Conservation (phyloP, 2,113 vertebrate genomes). For the Strigops habroptila region DNA sequence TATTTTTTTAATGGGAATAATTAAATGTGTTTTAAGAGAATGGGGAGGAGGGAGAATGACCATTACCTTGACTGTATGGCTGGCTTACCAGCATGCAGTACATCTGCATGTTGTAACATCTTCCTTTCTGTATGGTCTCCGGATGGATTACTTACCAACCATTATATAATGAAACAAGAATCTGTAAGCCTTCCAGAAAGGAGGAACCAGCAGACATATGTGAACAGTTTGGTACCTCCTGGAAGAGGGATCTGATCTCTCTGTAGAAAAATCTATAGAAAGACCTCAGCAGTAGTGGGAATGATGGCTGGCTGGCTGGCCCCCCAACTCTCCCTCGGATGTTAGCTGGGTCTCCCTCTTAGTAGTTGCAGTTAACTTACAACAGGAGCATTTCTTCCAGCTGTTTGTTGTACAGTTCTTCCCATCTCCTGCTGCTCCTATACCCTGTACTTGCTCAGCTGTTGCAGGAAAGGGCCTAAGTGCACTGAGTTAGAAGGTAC, state of each 20-base stretch:
- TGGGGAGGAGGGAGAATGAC: not conserved
- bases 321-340: not conserved
- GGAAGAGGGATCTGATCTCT: not conserved
- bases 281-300: not conserved
- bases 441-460: not conserved
- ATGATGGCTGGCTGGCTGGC: rapidly evolving
- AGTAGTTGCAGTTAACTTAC: not conserved
- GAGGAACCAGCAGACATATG: not conserved
- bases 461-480: not conserved
- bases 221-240: not conserved
- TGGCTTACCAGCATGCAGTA: not conserved
- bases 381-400: not conserved
- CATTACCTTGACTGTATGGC: not conserved
- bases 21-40: not conserved
- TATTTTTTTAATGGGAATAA: not conserved
- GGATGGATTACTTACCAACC: not conserved
- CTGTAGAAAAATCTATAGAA: not conserved
- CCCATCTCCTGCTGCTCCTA: not conserved
- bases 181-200: not conserved
- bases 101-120: not conserved
- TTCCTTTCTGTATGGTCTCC: not conserved
- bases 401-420: not conserved
- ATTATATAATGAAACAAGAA: not conserved
- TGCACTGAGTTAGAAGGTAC: not conserved
- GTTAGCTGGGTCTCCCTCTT: not conserved